A percentile compares a stretch with the other conserved stretches of the same genome.
Conservation (phyloP, 2,113 vertebrate genomes). For the Mus pahari region DNA sequence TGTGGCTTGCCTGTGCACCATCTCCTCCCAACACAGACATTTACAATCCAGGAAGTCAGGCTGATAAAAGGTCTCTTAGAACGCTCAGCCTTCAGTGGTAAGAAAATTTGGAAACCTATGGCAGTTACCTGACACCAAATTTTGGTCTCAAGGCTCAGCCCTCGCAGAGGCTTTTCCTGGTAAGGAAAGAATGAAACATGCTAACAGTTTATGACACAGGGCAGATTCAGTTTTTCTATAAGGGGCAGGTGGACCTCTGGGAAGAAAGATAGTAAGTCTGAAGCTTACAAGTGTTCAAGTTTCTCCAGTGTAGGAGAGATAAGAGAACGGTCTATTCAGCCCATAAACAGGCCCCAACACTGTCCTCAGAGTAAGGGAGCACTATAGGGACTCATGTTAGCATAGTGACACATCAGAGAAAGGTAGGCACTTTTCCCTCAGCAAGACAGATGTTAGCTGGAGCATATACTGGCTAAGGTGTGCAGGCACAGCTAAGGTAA, state of each 20-base stretch:
- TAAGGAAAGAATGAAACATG: neutral
- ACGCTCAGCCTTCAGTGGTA: neutral
- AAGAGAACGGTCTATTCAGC: neutral
- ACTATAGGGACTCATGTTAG: neutral
- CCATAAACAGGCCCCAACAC: neutral
- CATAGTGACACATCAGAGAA: neutral
- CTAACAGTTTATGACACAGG: neutral
- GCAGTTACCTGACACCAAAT: neutral
- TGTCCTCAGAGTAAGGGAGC: neutral
- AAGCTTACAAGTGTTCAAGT: neutral
- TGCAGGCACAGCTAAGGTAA: no score
- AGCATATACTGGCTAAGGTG: neutral
- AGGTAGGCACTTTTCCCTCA: neutral
- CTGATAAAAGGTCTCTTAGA: neutral
- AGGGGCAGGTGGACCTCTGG: conserved; percentile 29
- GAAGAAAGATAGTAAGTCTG: conserved; percentile 39
- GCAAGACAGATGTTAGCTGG: neutral
- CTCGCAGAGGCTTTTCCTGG: neutral
- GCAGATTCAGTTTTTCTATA: neutral
- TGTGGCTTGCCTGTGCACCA: neutral
- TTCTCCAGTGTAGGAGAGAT: neutral
- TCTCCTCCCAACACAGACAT: neutral
- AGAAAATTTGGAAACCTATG: neutral
- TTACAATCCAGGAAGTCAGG: conserved; percentile 11
- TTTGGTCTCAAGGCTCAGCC: neutral